Evolutionary conservation across 2,888 invertebrate species (phyloP).

Genomic region (Lutraria lutraria): DNA sequence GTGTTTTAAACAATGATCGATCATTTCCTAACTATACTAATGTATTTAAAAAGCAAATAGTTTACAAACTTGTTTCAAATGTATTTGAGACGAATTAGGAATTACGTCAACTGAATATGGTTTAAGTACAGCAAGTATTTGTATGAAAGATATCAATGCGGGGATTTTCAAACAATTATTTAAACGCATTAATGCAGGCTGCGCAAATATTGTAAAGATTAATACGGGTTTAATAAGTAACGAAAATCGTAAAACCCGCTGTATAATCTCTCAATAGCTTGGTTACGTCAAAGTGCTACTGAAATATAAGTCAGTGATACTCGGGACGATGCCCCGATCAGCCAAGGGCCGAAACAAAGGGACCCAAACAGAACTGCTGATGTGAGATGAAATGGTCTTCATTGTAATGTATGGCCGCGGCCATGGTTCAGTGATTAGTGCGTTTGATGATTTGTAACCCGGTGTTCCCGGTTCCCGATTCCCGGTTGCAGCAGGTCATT

Average conservation of each 20-base stretch:
- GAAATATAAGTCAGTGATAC: neutral
- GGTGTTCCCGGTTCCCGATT: too few species aligned
- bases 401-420: too few species aligned
- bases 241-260: neutral
- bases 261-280: neutral
- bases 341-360: too few species aligned
- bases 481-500: too few species aligned
- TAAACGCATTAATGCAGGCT: constrained; percentile 5
- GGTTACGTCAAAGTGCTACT: neutral
- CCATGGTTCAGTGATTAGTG: too few species aligned
- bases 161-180: constrained; percentile 9
- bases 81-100: constrained; percentile 10
- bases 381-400: too few species aligned
- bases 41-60: constrained; percentile 44
- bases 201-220: neutral
- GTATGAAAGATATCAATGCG: neutral
- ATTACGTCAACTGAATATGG: constrained; percentile 15
- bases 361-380: too few species aligned
- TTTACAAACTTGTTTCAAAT: neutral
- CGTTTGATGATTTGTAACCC: too few species aligned
- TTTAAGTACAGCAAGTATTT: constrained; percentile 14
- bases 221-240: neutral
- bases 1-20: constrained; percentile 39
- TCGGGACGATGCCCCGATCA: neutral
- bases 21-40: constrained; percentile 21